Conservation (phyloP, 2,797 vertebrate genomes). For the Threskiornis aethiopicus region DNA sequence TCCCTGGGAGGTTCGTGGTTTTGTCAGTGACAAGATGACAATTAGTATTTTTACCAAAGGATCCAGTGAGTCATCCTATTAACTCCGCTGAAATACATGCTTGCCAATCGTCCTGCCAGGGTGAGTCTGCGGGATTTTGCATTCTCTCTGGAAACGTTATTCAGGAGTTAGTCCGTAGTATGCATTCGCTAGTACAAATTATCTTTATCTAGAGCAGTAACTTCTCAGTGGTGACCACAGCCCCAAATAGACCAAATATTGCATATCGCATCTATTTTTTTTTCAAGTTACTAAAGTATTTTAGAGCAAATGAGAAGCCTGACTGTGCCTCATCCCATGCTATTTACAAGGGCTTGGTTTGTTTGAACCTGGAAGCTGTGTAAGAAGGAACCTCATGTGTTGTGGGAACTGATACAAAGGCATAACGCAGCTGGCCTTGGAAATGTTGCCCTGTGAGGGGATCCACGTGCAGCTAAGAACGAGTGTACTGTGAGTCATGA, state of each 20-base stretch:
- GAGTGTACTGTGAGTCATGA: not conserved
- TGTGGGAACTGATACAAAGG: not conserved
- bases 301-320: not conserved
- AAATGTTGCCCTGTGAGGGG: not conserved
- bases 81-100: conserved; percentile 66
- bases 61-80: conserved; percentile 83
- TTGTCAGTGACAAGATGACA: conserved; percentile 83
- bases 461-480: not conserved
- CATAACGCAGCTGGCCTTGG: not conserved
- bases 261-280: not conserved
- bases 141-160: not conserved
- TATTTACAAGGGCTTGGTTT: not conserved
- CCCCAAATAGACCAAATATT: not conserved
- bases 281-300: not conserved
- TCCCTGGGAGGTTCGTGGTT: conserved; percentile 70
- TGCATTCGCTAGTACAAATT: not conserved
- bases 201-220: not conserved
- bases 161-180: not conserved
- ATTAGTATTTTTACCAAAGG: conserved; percentile 80
- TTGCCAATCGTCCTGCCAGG: conserved; percentile 30
- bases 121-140: conserved; percentile 31
- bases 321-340: not conserved
- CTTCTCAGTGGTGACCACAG: not conserved
- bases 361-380: not conserved
- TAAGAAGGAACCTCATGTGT: not conserved